Percentiles rank a stretch among this genome's conserved stretches.
phyloP scores from a whole-genome alignment of 2,797 vertebrate genomes.

The Prionace glauca region DNA sequence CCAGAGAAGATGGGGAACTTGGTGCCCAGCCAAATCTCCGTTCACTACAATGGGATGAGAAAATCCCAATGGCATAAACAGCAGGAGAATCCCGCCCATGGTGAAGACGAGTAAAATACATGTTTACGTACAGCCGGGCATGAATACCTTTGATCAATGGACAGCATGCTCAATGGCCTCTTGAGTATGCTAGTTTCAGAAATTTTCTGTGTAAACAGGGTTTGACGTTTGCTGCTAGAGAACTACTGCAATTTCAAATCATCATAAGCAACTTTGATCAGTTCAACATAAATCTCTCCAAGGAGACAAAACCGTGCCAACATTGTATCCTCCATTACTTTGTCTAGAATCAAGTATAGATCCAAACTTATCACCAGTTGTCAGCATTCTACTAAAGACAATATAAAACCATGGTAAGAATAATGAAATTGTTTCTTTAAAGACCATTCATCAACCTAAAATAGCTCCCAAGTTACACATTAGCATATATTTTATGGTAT shows the following conservation, averaged over 20 bases:
- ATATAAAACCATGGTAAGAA: background rate
- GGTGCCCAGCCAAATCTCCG: too few relatives aligned
- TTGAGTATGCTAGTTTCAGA: background rate
- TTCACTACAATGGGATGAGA: too few relatives aligned
- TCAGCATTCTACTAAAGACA: background rate
- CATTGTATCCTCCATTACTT: background rate
- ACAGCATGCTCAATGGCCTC: background rate
- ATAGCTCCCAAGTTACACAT: background rate
- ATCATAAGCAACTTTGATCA: background rate
- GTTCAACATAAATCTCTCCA: background rate
- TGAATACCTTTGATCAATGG: background rate
- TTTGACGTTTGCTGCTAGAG: background rate
- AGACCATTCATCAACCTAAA: background rate
- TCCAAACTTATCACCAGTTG: background rate
- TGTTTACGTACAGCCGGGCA: background rate
- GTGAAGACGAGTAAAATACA: background rate
- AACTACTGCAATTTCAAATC: background rate
- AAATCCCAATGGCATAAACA: too few relatives aligned
- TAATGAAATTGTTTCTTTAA: background rate
- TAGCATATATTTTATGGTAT: background rate
- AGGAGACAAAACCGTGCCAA: background rate
- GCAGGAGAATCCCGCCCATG: too few relatives aligned
- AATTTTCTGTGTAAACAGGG: background rate
- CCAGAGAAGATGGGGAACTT: too few relatives aligned
- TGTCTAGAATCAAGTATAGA: background rate